phyloP scores from a whole-genome alignment of 92 coral and sea anemone species.

The Phymanthus crucifer region DNA sequence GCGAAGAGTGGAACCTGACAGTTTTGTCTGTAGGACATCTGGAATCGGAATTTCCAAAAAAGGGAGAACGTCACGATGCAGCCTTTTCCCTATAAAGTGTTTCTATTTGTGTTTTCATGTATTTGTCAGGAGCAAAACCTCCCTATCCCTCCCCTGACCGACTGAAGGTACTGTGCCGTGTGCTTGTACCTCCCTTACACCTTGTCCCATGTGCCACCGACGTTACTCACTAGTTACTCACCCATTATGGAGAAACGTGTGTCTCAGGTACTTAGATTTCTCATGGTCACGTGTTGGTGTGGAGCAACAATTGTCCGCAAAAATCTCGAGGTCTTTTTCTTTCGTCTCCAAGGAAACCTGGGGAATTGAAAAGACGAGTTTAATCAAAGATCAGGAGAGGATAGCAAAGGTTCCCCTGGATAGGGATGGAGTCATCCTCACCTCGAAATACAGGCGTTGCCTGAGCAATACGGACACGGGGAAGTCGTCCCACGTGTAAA shows the following conservation, averaged over 20 bases:
- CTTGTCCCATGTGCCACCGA: not conserved
- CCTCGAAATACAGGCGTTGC: conserved; percentile 74
- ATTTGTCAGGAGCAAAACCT: no score
- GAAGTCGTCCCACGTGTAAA: conserved; percentile 69
- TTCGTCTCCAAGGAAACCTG: conserved; percentile 70
- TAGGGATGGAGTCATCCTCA: no score
- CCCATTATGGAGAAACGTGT: conserved; percentile 74
- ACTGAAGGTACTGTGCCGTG: no score
- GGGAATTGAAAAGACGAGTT: not conserved
- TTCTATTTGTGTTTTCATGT: no score
- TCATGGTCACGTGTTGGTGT: conserved; percentile 88
- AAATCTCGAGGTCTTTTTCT: conserved; percentile 73
- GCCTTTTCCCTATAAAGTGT: no score
- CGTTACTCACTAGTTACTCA: conserved; percentile 45
- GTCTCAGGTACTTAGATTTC: conserved; percentile 72
- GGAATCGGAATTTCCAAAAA: not conserved
- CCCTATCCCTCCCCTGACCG: no score
- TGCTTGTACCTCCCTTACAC: not conserved
- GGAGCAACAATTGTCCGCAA: conserved; percentile 80
- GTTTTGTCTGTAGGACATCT: not conserved
- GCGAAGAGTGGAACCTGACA: not conserved
- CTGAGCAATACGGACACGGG: conserved; percentile 72
- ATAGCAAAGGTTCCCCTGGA: no score
- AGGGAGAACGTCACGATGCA: not conserved
- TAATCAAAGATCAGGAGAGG: not conserved